phyloP scores from a whole-genome alignment of 2,797 vertebrate species.

The Iguana delicatissima region DNA sequence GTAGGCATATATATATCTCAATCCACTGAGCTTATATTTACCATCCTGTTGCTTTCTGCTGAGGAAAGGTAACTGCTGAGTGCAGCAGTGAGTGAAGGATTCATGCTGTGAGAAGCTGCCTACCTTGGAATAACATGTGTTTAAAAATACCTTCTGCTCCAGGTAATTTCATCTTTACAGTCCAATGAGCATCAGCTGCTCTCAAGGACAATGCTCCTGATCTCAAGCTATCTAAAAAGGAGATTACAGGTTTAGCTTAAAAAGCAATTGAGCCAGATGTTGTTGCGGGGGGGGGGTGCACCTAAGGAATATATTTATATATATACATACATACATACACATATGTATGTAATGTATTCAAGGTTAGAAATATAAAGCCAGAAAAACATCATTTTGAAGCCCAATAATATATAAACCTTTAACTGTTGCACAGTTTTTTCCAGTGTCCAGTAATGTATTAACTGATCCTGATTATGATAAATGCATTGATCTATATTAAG shows the following conservation, averaged over 20 bases:
- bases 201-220: conserved; percentile 73
- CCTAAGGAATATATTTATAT: neutral
- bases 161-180: conserved; percentile 70
- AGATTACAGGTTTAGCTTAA: conserved; percentile 24
- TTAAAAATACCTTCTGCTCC: conserved; percentile 74
- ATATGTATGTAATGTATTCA: neutral
- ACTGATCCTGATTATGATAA: neutral
- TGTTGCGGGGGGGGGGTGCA: neutral
- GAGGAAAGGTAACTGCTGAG: conserved; percentile 66
- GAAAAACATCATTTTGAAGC: neutral
- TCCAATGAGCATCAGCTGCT: conserved; percentile 65
- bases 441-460: neutral
- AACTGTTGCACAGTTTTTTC: neutral
- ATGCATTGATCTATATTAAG: too few relatives aligned
- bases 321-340: too few relatives aligned
- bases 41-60: conserved; percentile 43
- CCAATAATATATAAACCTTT: neutral
- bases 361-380: neutral
- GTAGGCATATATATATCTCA: neutral
- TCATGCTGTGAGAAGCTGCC: conserved; percentile 74
- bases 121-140: conserved; percentile 70
- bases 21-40: conserved; percentile 32
- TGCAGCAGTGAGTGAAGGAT: conserved; percentile 61
- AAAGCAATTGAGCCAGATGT: neutral
- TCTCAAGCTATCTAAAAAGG: conserved; percentile 43